A percentile compares a stretch with the other conserved stretches of the same genome.
Conservation (phyloP, 1,140 invertebrate genomes). For the Carposina sasakii region DNA sequence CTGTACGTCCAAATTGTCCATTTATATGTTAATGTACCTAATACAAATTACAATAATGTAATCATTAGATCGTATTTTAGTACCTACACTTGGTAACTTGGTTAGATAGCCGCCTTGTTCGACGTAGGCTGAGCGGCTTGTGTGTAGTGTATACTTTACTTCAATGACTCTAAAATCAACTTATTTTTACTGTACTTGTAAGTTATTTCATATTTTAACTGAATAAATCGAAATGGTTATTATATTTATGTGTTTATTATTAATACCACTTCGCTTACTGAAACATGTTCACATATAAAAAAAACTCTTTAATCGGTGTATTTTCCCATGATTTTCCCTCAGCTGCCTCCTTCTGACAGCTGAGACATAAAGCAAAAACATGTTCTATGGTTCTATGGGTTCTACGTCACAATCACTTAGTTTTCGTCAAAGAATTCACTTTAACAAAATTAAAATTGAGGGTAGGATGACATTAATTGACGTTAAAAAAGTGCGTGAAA, state of each 20-base stretch:
- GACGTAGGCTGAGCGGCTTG: conserved; percentile 38
- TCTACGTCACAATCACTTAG: too few species aligned
- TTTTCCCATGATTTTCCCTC: too few species aligned
- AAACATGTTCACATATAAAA: too few species aligned
- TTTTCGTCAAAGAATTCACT: too few species aligned
- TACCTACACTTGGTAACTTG: conserved; percentile 46
- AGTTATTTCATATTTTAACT: conserved; percentile 73
- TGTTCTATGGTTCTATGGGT: too few species aligned
- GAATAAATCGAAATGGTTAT: conserved; percentile 71
- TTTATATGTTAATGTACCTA: conserved; percentile 69
- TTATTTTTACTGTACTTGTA: conserved; percentile 72
- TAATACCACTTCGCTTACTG: background rate
- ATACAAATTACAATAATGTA: conserved; percentile 71
- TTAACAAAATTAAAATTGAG: too few species aligned
- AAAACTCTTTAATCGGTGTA: too few species aligned
- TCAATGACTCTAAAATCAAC: conserved; percentile 63
- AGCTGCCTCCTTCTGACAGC: too few species aligned
- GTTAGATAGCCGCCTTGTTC: conserved; percentile 43
- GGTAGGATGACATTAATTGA: too few species aligned
- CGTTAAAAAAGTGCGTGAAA: too few species aligned
- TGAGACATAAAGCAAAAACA: too few species aligned
- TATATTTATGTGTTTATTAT: conserved; percentile 48
- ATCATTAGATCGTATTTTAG: conserved; percentile 65
- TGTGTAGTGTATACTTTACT: conserved; percentile 52
- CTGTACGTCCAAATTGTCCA: conserved; percentile 72